These are phyloP conservation scores for Macrophya alboannulata DNA, from an alignment of 2,888 invertebrate genomes.

Conservation along the genomic window DNA sequence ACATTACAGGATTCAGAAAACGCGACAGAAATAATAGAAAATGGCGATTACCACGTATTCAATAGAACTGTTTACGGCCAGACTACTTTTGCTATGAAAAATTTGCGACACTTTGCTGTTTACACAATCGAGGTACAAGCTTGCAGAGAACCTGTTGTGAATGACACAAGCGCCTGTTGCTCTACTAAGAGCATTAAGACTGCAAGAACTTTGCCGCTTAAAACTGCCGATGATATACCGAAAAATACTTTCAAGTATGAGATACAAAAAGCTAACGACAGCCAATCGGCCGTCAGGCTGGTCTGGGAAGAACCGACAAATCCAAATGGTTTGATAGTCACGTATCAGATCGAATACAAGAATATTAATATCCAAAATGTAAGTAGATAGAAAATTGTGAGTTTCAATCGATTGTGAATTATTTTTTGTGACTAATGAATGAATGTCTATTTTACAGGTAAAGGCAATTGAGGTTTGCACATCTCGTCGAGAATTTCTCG, in stretches of 20 bases:
- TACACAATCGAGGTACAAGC: conserved; percentile 90
- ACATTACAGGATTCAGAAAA: conserved; percentile 61
- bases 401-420: neutral
- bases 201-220: conserved; percentile 80
- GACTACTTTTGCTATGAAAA: conserved; percentile 81
- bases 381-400: conserved; percentile 70
- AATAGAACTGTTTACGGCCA: conserved; percentile 69
- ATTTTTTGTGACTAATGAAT: neutral
- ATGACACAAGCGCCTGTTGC: conserved; percentile 81
- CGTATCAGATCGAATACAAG: conserved; percentile 91
- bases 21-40: conserved; percentile 63
- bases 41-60: conserved; percentile 66
- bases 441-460: conserved; percentile 77
- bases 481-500: conserved; percentile 84
- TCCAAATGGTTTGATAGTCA: conserved; percentile 94
- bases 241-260: conserved; percentile 68
- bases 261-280: conserved; percentile 70
- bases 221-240: conserved; percentile 76
- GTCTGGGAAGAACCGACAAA: conserved; percentile 91
- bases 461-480: conserved; percentile 85
- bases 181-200: conserved; percentile 81
- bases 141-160: conserved; percentile 85
- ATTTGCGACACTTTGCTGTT: conserved; percentile 89
- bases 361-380: conserved; percentile 86
- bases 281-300: conserved; percentile 83